Evolutionary conservation across 2,797 vertebrate genomes (phyloP), one percentile per base, ranked within the genome.

Genomic region (Onychomys leucogaster): DNA sequence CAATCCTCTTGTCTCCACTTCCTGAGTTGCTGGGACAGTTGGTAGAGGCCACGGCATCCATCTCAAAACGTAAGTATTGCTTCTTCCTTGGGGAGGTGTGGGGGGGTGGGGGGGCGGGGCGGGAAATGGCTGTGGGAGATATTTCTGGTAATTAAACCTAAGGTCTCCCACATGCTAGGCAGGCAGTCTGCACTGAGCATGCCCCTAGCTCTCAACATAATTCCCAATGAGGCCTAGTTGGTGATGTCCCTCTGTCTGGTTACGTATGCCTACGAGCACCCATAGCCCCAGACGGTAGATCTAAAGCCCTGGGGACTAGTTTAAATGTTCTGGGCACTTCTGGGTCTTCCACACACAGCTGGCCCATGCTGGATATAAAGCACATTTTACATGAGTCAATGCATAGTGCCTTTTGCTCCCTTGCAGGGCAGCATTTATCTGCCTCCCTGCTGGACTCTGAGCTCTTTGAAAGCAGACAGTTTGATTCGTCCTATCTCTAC

Each of bases 191-290:
- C 61, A 41, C 49, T 29, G 19, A 80, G 49, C 29, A 46, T 16
- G 59, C 12, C 9, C 37, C 12, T 59, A 69, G 37, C 21, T 27
- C 69, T 52, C 69, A 13, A 16, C 29, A 17, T 43, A 52, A 46
- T 34, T 85, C 71, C 69, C 63, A 49, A 12, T 2, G 23, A 19
- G 13, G 25, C 37, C n/a, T n/a, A 27, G 19, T 12, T 25, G 25
- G 81, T 63, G 21, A 41, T 17, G 3, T 0, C 25, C 34, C 46
- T 89, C 43, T 3, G 0, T 10, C 12, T 46, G 49, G 14, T 46
- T 32, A 5, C 11, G 27, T 34, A 16, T 19, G 77, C 0, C 61
- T 0, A 1, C 10, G 12, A 27, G 52, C 8, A n/a, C 21, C 34
- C 19, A 2, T 1, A 63, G 43, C 9, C 25, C 34, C 46, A 12